Conservation (phyloP, 2,888 invertebrate genomes). For the Ligdia adustata region DNA sequence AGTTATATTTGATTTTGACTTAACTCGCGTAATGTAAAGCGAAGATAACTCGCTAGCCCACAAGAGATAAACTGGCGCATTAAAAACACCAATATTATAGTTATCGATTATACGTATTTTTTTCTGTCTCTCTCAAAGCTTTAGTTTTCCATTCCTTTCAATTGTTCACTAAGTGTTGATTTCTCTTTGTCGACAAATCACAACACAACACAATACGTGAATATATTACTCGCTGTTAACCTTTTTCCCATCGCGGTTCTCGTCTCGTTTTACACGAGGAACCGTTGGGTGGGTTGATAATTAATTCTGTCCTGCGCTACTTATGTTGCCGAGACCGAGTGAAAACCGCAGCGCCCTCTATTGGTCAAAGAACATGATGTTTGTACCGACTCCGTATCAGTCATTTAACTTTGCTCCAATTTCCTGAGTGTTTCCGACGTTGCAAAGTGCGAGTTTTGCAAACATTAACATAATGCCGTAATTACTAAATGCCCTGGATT, state of each 20-base stretch:
- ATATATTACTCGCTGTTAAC: slow-evolving; percentile 54
- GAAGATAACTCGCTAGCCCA: no score
- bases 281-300: slow-evolving; percentile 71
- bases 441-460: slow-evolving; percentile 41
- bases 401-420: slow-evolving; percentile 68
- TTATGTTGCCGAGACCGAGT: slow-evolving; percentile 66
- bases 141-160: no score
- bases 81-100: no score
- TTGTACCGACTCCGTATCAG: slow-evolving; percentile 56
- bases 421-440: slow-evolving; percentile 53
- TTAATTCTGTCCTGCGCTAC: slow-evolving; percentile 78
- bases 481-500: slow-evolving; percentile 37
- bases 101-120: no score
- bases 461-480: slow-evolving; percentile 51
- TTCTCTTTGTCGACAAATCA: slow-evolving; percentile 39
- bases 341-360: slow-evolving; percentile 69
- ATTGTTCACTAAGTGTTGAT: slow-evolving; percentile 32
- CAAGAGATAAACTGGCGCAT: no score
- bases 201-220: slow-evolving; percentile 37
- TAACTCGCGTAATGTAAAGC: no score
- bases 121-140: no score
- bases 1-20: no score
- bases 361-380: slow-evolving; percentile 66
- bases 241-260: slow-evolving; percentile 67
- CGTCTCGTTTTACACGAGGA: slow-evolving; percentile 78